Percentiles rank a stretch among this genome's conserved stretches.
Conservation (phyloP, 2,797 vertebrate species). For the Clarias laeviceps region DNA sequence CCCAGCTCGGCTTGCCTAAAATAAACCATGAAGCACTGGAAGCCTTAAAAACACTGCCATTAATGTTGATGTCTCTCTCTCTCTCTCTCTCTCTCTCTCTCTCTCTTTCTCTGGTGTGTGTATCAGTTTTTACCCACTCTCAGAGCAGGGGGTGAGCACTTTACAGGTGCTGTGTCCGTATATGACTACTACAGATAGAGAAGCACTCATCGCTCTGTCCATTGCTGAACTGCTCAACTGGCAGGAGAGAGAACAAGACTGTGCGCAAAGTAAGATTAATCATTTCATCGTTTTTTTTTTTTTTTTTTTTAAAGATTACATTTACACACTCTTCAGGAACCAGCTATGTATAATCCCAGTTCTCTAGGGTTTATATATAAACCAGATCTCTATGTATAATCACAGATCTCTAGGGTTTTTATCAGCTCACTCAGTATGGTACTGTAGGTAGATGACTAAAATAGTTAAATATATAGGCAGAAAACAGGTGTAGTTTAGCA, state of each 20-base stretch:
- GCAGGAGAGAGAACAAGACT: slow-evolving; percentile 72
- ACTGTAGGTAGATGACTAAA: neutral
- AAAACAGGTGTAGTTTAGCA: neutral
- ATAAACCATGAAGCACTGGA: neutral
- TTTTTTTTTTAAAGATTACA: neutral
- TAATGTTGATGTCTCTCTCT: neutral
- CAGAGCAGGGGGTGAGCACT: slow-evolving; percentile 85
- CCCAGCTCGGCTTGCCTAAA: neutral
- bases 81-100: neutral
- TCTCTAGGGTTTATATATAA: neutral
- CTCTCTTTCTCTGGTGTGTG: neutral
- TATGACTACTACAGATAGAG: slow-evolving; percentile 81
- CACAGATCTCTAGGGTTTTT: neutral
- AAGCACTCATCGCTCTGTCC: slow-evolving; percentile 80
- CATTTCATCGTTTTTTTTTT: neutral
- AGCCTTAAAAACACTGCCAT: neutral
- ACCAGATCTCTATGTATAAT: neutral
- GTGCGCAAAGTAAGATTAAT: slow-evolving; percentile 72
- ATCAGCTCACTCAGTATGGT: neutral
- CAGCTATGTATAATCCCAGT: neutral
- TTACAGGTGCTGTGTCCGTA: slow-evolving; percentile 85
- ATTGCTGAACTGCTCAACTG: slow-evolving; percentile 87
- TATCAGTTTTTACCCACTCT: slow-evolving; percentile 86
- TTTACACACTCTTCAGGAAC: neutral
- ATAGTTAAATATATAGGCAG: neutral